Evolutionary conservation across 2,888 invertebrate species (phyloP).

Genomic region (Cantharis nigra): DNA sequence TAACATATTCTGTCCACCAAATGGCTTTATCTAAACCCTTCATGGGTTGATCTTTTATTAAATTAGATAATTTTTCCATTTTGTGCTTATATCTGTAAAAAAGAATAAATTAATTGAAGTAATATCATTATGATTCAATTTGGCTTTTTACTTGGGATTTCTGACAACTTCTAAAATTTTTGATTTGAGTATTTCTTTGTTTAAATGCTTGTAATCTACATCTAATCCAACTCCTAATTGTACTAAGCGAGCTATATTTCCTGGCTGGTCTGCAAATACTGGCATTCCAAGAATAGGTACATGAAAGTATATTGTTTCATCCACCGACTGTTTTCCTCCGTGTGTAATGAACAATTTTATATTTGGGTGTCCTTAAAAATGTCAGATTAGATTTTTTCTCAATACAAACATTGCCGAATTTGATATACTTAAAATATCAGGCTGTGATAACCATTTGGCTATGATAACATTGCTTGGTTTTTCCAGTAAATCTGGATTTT

Average conservation of each 20-base stretch:
- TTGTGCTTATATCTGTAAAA: conserved; percentile 39
- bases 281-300: conserved; percentile 43
- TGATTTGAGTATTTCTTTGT: conserved; percentile 36
- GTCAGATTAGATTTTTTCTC: not conserved
- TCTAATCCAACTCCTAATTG: conserved; percentile 35
- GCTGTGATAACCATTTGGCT: not conserved
- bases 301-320: conserved; percentile 39
- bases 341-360: conserved; percentile 17
- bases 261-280: conserved; percentile 41
- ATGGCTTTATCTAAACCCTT: conserved; percentile 39
- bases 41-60: conserved; percentile 40
- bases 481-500: not conserved
- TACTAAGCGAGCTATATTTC: conserved; percentile 37
- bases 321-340: conserved; percentile 37
- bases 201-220: conserved; percentile 36
- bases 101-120: not conserved
- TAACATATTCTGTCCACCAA: conserved; percentile 44
- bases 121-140: not conserved
- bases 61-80: conserved; percentile 19
- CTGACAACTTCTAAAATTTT: conserved; percentile 38
- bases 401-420: not conserved
- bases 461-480: not conserved
- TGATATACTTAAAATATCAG: not conserved
- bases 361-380: conserved; percentile 20
- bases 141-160: conserved; percentile 33